Conservation (phyloP, 2,113 vertebrate genomes). For the Raja brachyura region DNA sequence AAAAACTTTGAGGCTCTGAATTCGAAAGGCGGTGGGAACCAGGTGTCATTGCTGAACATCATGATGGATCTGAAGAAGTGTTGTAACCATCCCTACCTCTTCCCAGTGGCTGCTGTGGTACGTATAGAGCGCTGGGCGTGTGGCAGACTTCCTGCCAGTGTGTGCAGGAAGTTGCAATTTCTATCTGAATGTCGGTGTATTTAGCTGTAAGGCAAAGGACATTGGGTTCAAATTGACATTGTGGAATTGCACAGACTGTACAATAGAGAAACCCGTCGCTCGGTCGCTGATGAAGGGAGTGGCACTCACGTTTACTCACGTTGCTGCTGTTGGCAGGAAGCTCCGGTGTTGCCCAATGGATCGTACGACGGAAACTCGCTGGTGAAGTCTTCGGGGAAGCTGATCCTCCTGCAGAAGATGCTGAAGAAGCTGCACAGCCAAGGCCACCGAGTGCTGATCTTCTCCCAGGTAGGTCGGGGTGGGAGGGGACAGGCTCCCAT, state of each 20-base stretch:
- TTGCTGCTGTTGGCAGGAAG: constrained; percentile 64
- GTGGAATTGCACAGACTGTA: neutral
- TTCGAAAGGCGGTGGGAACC: constrained; percentile 94
- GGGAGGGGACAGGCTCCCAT: neutral
- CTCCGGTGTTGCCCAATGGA: constrained; percentile 84
- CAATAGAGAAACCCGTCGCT: neutral
- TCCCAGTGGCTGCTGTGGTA: constrained; percentile 87
- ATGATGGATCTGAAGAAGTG: constrained; percentile 99
- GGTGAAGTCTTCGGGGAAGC: constrained; percentile 92
- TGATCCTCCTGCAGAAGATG: constrained; percentile 96
- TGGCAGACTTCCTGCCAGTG: neutral
- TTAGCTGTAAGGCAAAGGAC: neutral
- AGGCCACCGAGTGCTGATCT: constrained; percentile 92
- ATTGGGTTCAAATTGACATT: neutral
- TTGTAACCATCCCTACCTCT: constrained; percentile 94
- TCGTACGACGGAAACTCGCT: constrained; percentile 91
- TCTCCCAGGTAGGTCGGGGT: constrained; percentile 74
- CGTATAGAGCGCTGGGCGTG: neutral
- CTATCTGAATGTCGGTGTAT: neutral
- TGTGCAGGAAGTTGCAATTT: neutral
- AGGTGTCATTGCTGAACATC: constrained; percentile 94
- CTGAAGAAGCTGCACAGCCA: constrained; percentile 85
- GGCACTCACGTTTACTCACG: neutral
- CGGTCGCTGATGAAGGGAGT: neutral
- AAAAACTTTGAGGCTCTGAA: constrained; percentile 95